Conservation (phyloP, 2,888 invertebrate species). For the Tryphoninae sp. region DNA sequence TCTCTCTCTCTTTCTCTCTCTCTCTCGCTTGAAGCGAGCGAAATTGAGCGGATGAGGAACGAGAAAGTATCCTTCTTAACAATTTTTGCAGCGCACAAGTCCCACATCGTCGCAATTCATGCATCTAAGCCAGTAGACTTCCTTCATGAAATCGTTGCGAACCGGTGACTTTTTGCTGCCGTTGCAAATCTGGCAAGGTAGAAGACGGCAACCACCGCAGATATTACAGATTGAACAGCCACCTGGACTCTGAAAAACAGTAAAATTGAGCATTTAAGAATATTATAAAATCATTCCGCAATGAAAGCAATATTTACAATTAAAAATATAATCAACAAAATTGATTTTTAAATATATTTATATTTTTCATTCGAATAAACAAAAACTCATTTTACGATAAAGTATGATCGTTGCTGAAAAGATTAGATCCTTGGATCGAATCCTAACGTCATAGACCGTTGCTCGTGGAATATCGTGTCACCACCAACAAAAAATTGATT, state of each 20-base stretch:
- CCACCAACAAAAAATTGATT: not conserved
- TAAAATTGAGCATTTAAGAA: constrained; percentile 25
- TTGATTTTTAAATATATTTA: not conserved
- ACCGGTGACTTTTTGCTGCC: constrained; percentile 98
- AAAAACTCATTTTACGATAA: too few species aligned
- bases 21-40: constrained; percentile 2
- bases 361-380: too few species aligned
- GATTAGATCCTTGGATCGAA: not conserved
- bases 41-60: constrained; percentile 51
- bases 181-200: constrained; percentile 95
- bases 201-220: constrained; percentile 95
- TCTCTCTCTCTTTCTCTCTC: constrained; percentile 19
- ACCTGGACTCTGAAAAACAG: constrained; percentile 87
- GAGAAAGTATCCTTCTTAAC: constrained; percentile 82
- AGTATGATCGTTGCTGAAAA: too few species aligned
- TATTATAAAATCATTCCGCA: constrained; percentile 10
- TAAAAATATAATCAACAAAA: not conserved
- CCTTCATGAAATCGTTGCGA: constrained; percentile 96
- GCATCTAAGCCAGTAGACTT: constrained; percentile 96
- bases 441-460: not conserved
- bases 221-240: constrained; percentile 91
- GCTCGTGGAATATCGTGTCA: not conserved
- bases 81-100: constrained; percentile 93
- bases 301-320: not conserved
- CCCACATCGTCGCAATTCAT: constrained; percentile 98